A percentile compares a stretch with the other conserved stretches of the same genome.
Evolutionary conservation across 2,888 invertebrate species (phyloP).

Genomic region (Platycheirus albimanus): DNA sequence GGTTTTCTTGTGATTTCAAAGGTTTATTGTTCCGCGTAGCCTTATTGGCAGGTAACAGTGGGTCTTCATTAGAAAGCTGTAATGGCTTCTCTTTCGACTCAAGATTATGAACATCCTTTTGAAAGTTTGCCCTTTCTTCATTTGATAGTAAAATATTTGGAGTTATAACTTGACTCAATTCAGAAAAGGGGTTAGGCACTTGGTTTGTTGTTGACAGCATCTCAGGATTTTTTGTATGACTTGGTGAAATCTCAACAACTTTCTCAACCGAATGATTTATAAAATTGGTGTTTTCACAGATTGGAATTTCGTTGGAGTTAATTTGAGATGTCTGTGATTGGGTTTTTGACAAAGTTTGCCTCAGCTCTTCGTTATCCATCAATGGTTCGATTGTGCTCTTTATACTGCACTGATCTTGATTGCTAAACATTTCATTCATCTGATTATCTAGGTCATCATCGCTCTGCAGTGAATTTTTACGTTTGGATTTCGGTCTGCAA

Average conservation of each 20-base stretch:
- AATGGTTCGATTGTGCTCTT: background rate
- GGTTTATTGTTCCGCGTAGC: background rate
- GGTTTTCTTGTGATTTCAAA: background rate
- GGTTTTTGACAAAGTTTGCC: background rate
- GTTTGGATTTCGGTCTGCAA: background rate
- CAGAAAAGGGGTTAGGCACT: too few relatives aligned
- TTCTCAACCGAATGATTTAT: background rate
- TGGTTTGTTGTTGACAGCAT: too few relatives aligned
- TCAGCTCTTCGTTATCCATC: constrained; percentile 1
- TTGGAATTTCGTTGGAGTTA: too few relatives aligned
- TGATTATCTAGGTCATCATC: background rate
- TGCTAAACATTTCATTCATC: background rate
- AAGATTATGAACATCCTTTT: background rate
- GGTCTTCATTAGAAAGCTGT: background rate
- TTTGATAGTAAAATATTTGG: constrained; percentile 11
- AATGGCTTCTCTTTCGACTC: background rate
- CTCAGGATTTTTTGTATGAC: too few relatives aligned
- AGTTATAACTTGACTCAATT: background rate
- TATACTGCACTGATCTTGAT: background rate
- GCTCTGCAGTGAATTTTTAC: background rate
- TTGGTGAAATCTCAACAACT: background rate
- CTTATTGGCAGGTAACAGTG: background rate
- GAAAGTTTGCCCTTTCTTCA: too few relatives aligned
- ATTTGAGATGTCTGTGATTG: background rate
- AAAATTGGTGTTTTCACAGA: too few relatives aligned